Percentiles rank a stretch among this genome's conserved stretches.
Conservation (phyloP, 2,113 vertebrate genomes). For the Ciconia maguari region DNA sequence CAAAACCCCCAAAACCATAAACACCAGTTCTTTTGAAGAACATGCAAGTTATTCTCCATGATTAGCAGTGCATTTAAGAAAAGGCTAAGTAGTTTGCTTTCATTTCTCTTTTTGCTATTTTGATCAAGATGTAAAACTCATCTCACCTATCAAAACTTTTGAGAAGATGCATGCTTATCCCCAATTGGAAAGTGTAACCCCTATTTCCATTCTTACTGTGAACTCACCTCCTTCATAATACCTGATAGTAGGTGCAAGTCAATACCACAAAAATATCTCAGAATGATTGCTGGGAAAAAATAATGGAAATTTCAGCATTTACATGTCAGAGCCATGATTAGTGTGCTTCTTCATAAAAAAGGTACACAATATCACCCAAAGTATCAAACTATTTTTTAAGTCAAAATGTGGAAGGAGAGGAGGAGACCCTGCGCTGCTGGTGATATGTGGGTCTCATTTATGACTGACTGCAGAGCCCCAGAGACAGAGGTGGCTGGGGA, state of each 20-base stretch:
- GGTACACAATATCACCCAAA: background rate
- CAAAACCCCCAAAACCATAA: background rate
- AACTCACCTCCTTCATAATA: background rate
- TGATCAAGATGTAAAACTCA: background rate
- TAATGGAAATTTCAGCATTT: background rate
- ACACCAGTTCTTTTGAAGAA: background rate
- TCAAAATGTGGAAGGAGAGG: background rate
- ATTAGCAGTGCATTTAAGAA: background rate
- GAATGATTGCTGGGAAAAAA: background rate
- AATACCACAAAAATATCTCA: background rate
- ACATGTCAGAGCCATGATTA: background rate
- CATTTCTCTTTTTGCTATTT: background rate
- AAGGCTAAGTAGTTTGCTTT: background rate
- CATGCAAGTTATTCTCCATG: background rate
- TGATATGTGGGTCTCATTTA: accelerated
- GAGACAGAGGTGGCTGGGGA: background rate
- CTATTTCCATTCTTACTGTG: background rate
- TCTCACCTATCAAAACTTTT: background rate
- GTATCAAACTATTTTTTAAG: background rate
- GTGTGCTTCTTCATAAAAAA: background rate
- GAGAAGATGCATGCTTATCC: background rate
- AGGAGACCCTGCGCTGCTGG: background rate
- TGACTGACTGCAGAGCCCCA: too few species aligned
- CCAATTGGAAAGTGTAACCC: background rate
- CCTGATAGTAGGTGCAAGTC: background rate